Percentiles rank a stretch among this genome's conserved stretches.
Conservation (phyloP, 2,797 vertebrate genomes). For the Phrynocephalus guinanensis region DNA sequence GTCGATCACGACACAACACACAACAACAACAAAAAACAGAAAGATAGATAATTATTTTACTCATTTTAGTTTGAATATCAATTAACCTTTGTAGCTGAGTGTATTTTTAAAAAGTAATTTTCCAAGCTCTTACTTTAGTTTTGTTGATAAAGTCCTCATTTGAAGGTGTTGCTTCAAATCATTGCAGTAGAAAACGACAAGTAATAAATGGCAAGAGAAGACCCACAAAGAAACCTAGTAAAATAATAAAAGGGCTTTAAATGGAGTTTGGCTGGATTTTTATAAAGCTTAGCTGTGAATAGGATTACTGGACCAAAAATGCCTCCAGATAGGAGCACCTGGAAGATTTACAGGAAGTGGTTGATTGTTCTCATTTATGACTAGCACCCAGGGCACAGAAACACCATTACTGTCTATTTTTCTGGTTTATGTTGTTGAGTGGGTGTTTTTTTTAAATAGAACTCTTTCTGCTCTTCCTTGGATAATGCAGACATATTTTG, state of each 20-base stretch:
- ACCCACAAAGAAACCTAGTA: neutral
- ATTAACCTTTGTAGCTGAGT: no score
- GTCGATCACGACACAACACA: no score
- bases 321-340: neutral
- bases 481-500: slow-evolving; percentile 48
- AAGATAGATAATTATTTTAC: no score
- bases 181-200: neutral
- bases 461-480: slow-evolving; percentile 13
- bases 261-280: neutral
- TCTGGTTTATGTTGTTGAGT: neutral
- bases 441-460: no score
- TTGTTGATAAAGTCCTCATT: no score
- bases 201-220: neutral
- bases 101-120: no score
- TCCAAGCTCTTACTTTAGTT: no score
- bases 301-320: neutral
- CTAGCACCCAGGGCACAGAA: neutral
- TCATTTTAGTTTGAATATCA: no score
- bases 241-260: neutral
- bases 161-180: no score
- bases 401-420: neutral
- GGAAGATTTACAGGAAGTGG: slow-evolving; percentile 4
- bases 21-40: no score
- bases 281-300: neutral
- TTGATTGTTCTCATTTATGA: slow-evolving; percentile 20